phyloP scores from a whole-genome alignment of 2,888 invertebrate genomes.

The Caenorhabditis sulstoni region DNA sequence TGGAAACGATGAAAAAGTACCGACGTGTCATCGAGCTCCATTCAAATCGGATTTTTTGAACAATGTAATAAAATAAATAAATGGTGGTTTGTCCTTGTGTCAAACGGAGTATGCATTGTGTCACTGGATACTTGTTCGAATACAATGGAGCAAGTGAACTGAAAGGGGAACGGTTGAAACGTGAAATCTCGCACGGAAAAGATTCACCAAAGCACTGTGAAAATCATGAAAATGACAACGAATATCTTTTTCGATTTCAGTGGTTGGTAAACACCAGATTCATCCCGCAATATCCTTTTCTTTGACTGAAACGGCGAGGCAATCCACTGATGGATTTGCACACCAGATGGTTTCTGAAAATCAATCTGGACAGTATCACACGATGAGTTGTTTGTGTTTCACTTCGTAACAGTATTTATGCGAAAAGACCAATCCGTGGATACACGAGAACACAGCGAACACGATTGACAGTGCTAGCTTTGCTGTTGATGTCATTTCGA shows the following conservation, averaged over 20 bases:
- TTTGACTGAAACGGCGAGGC: not conserved
- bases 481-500: not conserved
- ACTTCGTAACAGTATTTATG: slow-evolving; percentile 36
- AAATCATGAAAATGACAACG: not conserved
- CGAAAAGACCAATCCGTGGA: not conserved
- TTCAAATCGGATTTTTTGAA: slow-evolving; percentile 36
- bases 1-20: not conserved
- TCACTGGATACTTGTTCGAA: not conserved
- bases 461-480: not conserved
- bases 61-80: slow-evolving; percentile 14
- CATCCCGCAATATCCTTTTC: not conserved
- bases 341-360: slow-evolving; percentile 22
- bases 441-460: not conserved
- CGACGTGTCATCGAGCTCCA: not conserved
- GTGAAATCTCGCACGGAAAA: not conserved
- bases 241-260: slow-evolving; percentile 11
- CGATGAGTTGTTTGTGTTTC: not conserved
- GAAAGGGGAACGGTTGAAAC: not conserved
- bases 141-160: not conserved
- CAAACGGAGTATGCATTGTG: not conserved
- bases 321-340: slow-evolving; percentile 22
- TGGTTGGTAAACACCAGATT: slow-evolving; percentile 11
- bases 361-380: not conserved
- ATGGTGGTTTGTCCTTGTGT: slow-evolving; percentile 16
- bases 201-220: not conserved